Conservation (phyloP, 1,140 invertebrate genomes). For the Pseudachorutes palmiensis region DNA sequence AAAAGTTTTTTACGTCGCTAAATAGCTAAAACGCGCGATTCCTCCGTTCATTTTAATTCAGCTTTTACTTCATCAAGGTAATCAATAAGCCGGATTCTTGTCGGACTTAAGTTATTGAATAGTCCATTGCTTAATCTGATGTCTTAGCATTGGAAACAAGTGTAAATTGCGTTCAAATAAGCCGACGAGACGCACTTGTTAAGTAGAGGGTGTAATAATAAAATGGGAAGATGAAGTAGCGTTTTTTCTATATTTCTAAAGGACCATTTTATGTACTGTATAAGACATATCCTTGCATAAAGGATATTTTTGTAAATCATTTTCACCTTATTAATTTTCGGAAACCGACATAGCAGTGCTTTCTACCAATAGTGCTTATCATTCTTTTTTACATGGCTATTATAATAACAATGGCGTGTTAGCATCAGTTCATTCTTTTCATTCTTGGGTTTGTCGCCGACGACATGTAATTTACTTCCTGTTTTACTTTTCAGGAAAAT, state of each 20-base stretch:
- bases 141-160: background rate
- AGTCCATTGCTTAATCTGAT: too few relatives aligned
- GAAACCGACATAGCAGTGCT: background rate
- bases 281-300: background rate
- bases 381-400: background rate
- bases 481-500: too few relatives aligned
- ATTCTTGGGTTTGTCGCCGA: background rate
- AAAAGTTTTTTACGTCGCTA: too few relatives aligned
- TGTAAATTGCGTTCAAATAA: background rate
- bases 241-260: background rate
- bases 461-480: background rate
- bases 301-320: background rate
- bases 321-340: constrained; percentile 5
- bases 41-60: too few relatives aligned
- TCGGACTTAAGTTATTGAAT: too few relatives aligned
- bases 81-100: too few relatives aligned
- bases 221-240: constrained; percentile 5
- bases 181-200: background rate
- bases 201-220: constrained; percentile 11
- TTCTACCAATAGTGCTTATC: background rate
- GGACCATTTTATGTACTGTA: background rate
- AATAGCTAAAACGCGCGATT: too few relatives aligned
- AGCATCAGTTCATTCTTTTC: background rate
- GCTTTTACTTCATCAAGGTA: too few relatives aligned
- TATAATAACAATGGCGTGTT: background rate